Percentiles rank a stretch among this genome's conserved stretches.
Conservation (phyloP, 2,888 invertebrate species). For the Heliconius aoede region DNA sequence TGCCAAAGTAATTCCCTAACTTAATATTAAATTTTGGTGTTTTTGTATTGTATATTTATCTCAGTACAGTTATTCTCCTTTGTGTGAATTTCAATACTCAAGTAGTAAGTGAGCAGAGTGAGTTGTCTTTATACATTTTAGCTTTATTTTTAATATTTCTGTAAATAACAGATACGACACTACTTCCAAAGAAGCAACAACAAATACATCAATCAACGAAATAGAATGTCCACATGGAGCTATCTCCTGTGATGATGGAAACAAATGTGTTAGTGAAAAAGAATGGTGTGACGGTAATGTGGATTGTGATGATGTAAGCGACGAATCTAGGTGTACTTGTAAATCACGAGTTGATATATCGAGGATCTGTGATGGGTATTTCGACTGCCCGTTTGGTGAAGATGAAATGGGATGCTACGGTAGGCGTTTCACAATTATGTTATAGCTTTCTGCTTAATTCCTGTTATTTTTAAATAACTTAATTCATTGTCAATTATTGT, state of each 20-base stretch:
- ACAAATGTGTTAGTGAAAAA: constrained; percentile 79
- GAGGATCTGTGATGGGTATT: constrained; percentile 91
- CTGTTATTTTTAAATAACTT: neutral
- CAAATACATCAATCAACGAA: constrained; percentile 57
- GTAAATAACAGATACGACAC: constrained; percentile 51
- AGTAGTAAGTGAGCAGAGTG: neutral
- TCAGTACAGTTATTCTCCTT: neutral
- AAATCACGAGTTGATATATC: constrained; percentile 86
- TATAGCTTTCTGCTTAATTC: neutral
- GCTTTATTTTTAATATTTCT: neutral
- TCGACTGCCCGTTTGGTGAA: constrained; percentile 91
- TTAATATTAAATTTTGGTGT: too few species aligned
- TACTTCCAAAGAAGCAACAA: constrained; percentile 45
- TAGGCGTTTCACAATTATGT: constrained; percentile 60
- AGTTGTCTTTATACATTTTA: neutral
- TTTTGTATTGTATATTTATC: too few species aligned
- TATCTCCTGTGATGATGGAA: constrained; percentile 63
- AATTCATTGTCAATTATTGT: too few species aligned
- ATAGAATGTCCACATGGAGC: constrained; percentile 63
- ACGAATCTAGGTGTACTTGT: constrained; percentile 90
- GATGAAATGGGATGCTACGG: constrained; percentile 92
- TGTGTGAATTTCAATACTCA: neutral
- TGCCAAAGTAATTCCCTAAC: constrained; percentile 58
- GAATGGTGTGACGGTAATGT: constrained; percentile 89
- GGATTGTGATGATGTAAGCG: constrained; percentile 90